phyloP scores from a whole-genome alignment of 2,113 vertebrate genomes.

The Oreochromis tanganicae region DNA sequence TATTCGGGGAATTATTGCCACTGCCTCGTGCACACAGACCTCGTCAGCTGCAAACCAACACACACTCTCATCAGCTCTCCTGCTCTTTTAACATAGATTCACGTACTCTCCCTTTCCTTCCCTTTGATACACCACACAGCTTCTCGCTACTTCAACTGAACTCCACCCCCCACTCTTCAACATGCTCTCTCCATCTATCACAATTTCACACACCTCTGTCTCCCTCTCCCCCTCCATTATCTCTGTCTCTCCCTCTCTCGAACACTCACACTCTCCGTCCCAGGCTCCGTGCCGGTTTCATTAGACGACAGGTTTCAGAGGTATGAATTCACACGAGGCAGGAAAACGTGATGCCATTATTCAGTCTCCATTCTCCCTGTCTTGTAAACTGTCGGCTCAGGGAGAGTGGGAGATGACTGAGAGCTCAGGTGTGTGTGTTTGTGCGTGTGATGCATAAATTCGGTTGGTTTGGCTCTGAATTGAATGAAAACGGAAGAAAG shows the following conservation, averaged over 20 bases:
- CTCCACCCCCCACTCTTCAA: not conserved
- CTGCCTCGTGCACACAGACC: not conserved
- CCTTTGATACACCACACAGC: not conserved
- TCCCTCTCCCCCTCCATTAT: not conserved
- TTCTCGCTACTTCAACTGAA: not conserved
- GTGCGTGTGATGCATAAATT: not conserved
- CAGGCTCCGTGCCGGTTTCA: not conserved
- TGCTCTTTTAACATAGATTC: not conserved
- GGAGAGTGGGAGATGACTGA: not conserved
- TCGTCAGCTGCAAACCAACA: not conserved
- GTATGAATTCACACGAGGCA: constrained; percentile 36
- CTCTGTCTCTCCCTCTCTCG: not conserved
- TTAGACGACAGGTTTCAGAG: constrained; percentile 19
- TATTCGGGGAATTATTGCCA: constrained; percentile 38
- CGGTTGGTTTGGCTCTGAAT: not conserved
- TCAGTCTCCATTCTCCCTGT: constrained; percentile 10
- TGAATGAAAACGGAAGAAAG: not conserved
- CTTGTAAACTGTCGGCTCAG: constrained; percentile 7
- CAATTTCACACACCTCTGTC: not conserved
- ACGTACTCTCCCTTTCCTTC: not conserved
- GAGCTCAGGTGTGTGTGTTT: not conserved
- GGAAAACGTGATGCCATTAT: constrained; percentile 32
- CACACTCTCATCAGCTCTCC: not conserved
- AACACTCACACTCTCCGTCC: not conserved
- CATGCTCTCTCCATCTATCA: constrained; percentile 6